A percentile compares a stretch with the other conserved stretches of the same genome.
These are phyloP conservation scores for Sanderia malayensis DNA, from an alignment of 30 jellyfish, hydroid and myxozoan genomes.

Conservation along the genomic window DNA sequence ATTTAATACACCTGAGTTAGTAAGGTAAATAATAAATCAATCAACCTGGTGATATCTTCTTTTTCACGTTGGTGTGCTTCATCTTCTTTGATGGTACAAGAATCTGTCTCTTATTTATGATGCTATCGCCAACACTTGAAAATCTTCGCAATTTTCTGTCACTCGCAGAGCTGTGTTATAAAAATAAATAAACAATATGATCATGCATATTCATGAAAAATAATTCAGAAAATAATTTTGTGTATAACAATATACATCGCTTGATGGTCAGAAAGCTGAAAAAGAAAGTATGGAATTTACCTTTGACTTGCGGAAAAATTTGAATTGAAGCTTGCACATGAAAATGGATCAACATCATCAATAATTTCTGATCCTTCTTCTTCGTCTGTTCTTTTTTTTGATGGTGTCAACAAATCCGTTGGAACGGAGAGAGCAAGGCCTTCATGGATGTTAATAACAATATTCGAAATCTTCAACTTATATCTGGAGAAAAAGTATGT, in stretches of 20 bases:
- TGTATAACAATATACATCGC: no score
- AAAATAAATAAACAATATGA: no score
- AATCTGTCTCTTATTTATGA: conserved; percentile 26
- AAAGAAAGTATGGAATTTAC: conserved; percentile 9
- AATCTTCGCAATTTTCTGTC: conserved; percentile 24
- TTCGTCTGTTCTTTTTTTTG: conserved; percentile 24
- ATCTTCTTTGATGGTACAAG: conserved; percentile 29
- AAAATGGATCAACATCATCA: conserved; percentile 15
- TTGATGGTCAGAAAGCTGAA: no score
- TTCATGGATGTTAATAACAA: conserved; percentile 30
- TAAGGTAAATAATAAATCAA: no score
- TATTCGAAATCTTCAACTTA: conserved; percentile 22
- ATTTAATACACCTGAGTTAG: no score
- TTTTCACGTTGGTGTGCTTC: not conserved
- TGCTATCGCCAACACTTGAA: conserved; percentile 44
- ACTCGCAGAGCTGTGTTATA: not conserved
- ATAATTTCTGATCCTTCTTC: conserved; percentile 39
- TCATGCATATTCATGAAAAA: no score
- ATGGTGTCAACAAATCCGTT: conserved; percentile 32
- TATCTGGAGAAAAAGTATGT: conserved; percentile 27
- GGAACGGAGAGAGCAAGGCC: conserved; percentile 55
- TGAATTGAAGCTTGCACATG: conserved; percentile 17
- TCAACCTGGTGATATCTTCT: conserved; percentile 17
- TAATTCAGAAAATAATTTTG: no score
- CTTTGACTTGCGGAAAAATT: conserved; percentile 38